phyloP scores from a whole-genome alignment of 2,888 invertebrate genomes.

The Hydrotaea diabolus region DNA sequence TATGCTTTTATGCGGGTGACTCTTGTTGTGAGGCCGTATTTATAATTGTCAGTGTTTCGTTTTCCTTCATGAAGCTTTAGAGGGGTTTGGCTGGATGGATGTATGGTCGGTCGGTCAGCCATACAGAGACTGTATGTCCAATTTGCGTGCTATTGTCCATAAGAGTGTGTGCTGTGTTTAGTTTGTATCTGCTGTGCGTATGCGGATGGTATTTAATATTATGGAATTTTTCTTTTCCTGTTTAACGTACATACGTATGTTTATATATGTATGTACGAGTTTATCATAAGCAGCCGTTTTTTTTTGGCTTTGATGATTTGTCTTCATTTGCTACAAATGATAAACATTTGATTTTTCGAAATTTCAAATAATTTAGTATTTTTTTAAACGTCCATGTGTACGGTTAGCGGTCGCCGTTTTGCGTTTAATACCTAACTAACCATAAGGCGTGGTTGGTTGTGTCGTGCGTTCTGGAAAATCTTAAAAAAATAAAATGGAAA shows the following conservation, averaged over 20 bases:
- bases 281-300: conserved; percentile 43
- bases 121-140: neutral
- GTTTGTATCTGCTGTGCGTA: conserved; percentile 35
- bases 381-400: conserved; percentile 54
- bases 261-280: conserved; percentile 18
- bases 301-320: conserved; percentile 41
- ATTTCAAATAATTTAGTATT: conserved; percentile 56
- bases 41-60: conserved; percentile 26
- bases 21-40: neutral
- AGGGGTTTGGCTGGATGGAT: conserved; percentile 20
- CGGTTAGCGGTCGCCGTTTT: conserved; percentile 36
- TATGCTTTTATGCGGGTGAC: conserved; percentile 18
- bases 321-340: conserved; percentile 43
- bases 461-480: conserved; percentile 16
- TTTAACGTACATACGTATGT: conserved; percentile 26
- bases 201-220: conserved; percentile 51
- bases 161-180: conserved; percentile 19
- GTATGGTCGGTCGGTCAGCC: neutral
- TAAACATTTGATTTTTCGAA: conserved; percentile 43
- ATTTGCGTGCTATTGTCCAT: conserved; percentile 36
- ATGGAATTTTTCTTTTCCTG: conserved; percentile 61
- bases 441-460: conserved; percentile 41
- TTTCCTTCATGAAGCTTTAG: neutral
- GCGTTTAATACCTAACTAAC: conserved; percentile 32
- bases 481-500: neutral